Conservation (phyloP, 2,113 vertebrate genomes). For the Calyptommatus sinebrachiatus region DNA sequence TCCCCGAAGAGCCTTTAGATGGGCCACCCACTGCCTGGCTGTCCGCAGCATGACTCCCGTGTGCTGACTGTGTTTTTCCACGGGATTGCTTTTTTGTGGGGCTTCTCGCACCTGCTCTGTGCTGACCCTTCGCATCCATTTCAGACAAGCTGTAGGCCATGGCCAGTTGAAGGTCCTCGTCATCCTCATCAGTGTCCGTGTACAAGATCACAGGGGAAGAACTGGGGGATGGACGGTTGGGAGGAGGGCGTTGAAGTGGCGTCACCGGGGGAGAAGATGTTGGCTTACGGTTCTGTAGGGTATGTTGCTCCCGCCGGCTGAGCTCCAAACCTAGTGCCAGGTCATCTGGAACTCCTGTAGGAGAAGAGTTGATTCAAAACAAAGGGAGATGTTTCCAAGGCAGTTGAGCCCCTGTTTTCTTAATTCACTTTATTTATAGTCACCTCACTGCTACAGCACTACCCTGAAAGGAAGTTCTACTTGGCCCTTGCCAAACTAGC, state of each 20-base stretch:
- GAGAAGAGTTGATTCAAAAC: not conserved
- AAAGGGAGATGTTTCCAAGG: not conserved
- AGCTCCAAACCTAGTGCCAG: slow-evolving; percentile 90
- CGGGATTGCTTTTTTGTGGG: slow-evolving; percentile 14
- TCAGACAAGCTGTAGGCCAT: slow-evolving; percentile 97
- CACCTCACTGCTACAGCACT: not conserved
- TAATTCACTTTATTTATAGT: not conserved
- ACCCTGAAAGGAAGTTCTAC: not conserved
- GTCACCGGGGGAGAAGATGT: slow-evolving; percentile 18
- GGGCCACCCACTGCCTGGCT: slow-evolving; percentile 17
- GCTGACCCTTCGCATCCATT: slow-evolving; percentile 85
- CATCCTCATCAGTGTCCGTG: slow-evolving; percentile 80
- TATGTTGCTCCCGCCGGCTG: slow-evolving; percentile 84
- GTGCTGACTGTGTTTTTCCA: slow-evolving; percentile 1
- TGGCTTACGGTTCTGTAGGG: slow-evolving; percentile 41
- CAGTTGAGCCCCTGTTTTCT: not conserved
- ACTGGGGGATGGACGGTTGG: slow-evolving; percentile 53
- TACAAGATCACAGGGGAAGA: slow-evolving; percentile 76
- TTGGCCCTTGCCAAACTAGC: too few species aligned
- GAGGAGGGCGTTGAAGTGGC: not conserved
- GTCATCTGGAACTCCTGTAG: slow-evolving; percentile 87
- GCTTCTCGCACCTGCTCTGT: slow-evolving; percentile 77
- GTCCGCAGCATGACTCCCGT: not conserved
- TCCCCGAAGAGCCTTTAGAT: not conserved
- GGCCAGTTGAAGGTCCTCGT: slow-evolving; percentile 93